These are phyloP conservation scores for Standfussiana lucernea DNA, from an alignment of 2,888 invertebrate genomes.

Conservation along the genomic window DNA sequence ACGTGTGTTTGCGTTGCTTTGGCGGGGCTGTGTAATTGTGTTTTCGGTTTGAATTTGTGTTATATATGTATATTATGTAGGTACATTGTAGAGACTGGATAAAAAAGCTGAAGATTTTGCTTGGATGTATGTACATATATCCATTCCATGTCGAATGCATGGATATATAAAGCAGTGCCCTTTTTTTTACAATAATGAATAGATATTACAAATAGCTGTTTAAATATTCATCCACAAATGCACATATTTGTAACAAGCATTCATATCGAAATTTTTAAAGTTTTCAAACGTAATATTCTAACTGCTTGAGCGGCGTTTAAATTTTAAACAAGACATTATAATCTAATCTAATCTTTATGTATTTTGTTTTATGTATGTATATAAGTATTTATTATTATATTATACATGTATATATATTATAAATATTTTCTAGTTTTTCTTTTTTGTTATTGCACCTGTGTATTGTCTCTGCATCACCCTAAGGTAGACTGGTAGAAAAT, in stretches of 20 bases:
- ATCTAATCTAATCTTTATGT: too few relatives aligned
- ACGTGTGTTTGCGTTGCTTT: constrained; percentile 4
- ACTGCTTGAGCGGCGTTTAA: too few relatives aligned
- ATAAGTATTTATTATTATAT: too few relatives aligned
- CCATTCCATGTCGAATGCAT: not conserved
- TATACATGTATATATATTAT: too few relatives aligned
- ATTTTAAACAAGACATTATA: not conserved
- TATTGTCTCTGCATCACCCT: too few relatives aligned
- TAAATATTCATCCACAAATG: not conserved
- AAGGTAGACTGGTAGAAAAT: too few relatives aligned
- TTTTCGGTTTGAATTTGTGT: not conserved
- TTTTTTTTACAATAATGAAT: not conserved
- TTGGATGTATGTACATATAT: not conserved
- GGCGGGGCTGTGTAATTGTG: not conserved
- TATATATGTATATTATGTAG: too few relatives aligned
- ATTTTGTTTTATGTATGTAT: too few relatives aligned
- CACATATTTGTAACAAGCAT: not conserved
- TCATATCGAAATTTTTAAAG: not conserved
- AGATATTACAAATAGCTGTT: not conserved
- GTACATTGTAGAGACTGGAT: not conserved
- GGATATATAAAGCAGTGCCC: not conserved
- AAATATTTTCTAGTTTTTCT: too few relatives aligned
- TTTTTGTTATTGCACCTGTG: too few relatives aligned
- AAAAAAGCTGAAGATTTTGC: not conserved
- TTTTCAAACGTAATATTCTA: not conserved